phyloP scores from a whole-genome alignment of 2,888 invertebrate species.

The Acanthopleura granulata region DNA sequence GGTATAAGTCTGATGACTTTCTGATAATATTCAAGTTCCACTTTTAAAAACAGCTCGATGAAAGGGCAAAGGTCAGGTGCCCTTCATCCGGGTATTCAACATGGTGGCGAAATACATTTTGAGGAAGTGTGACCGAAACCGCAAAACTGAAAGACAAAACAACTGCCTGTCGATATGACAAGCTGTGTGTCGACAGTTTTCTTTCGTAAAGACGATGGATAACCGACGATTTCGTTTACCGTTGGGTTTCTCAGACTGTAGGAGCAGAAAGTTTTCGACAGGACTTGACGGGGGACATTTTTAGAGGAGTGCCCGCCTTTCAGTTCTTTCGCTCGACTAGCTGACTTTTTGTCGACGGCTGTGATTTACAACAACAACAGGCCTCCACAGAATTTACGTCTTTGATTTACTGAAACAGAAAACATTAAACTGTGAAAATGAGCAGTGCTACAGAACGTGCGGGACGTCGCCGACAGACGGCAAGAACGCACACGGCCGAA shows the following conservation, averaged over 20 bases:
- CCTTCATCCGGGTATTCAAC: constrained; percentile 14
- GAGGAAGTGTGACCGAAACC: constrained; percentile 6
- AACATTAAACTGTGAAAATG: not conserved
- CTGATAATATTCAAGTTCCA: no score
- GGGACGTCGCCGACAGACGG: constrained; percentile 76
- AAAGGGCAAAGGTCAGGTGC: constrained; percentile 1
- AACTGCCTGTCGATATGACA: not conserved
- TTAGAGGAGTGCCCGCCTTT: not conserved
- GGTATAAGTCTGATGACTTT: no score
- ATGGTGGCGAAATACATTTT: not conserved
- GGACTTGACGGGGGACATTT: not conserved
- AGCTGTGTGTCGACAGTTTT: not conserved
- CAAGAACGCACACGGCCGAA: constrained; percentile 90
- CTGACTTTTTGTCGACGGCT: no score
- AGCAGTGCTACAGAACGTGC: constrained; percentile 5
- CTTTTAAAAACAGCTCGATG: no score
- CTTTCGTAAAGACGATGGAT: not conserved
- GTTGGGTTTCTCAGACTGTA: not conserved
- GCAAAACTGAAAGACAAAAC: not conserved
- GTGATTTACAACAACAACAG: constrained; percentile 10
- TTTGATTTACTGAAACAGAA: no score
- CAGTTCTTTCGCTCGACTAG: no score
- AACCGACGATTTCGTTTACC: not conserved
- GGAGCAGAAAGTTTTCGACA: not conserved
- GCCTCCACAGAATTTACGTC: no score